Conservation (phyloP, 2,797 vertebrate genomes). For the Tangara arthus region DNA sequence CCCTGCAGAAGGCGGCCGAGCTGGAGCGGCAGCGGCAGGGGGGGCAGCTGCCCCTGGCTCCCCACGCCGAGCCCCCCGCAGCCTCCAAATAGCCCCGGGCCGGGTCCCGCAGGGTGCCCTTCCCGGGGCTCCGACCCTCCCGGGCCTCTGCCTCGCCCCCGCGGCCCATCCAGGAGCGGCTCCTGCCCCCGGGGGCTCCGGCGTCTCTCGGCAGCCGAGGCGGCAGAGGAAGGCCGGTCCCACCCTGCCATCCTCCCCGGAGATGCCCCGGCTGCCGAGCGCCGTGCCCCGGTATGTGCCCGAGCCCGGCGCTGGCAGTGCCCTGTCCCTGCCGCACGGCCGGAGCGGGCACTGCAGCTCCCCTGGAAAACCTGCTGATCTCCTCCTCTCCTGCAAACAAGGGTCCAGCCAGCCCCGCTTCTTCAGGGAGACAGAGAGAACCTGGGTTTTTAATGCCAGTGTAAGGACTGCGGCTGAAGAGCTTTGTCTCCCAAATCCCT, state of each 20-base stretch:
- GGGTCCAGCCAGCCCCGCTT: not conserved
- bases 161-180: not conserved
- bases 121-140: not conserved
- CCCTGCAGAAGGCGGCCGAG: conserved; percentile 87
- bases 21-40: conserved; percentile 84
- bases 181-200: not conserved
- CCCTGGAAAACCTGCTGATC: conserved; percentile 44
- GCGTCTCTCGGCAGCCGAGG: not conserved
- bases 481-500: not conserved
- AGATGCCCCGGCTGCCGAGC: not conserved
- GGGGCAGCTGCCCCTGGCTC: conserved; percentile 49
- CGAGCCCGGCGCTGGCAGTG: not conserved
- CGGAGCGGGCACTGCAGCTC: not conserved
- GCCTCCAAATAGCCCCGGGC: conserved; percentile 61
- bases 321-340: not conserved
- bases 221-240: not conserved
- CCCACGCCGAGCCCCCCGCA: conserved; percentile 32
- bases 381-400: not conserved
- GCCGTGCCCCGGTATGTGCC: not conserved
- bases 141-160: not conserved
- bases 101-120: not conserved
- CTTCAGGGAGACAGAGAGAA: not conserved
- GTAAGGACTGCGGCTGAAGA: not conserved
- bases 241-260: not conserved
- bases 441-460: not conserved